Base-by-base conservation (phyloP, 2,888 invertebrate genomes). In the Machimus atricapillus region DNA sequence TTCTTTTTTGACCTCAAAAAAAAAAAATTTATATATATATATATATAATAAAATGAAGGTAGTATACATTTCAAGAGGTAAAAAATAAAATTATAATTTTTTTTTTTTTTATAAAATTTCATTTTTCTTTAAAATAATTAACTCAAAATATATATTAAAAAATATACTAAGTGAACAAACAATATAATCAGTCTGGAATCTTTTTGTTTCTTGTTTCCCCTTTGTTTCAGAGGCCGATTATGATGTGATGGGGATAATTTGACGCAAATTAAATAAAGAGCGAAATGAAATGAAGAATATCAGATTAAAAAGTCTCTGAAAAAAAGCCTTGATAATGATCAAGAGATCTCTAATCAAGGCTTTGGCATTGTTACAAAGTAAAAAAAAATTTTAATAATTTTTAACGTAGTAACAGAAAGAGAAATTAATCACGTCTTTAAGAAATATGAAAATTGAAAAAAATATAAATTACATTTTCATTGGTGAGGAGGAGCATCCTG, bases 211-310 rank as follows among this genome's bases (percentile, higher is more conserved):
- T 92, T 92, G 92, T 90, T 90, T 93, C 93, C 93, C 93, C 93
- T 93, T 92, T 94, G 95, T 94, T 96, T 96, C 96, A 96, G 96
- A 96, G 96, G 96, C 96, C 96, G 96, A 95, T 96, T 91, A 91
- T 92, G 96, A 92, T 92, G 96, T 95, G 95, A 94, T 92, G 92
- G 92, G 92, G 92, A 92, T 92, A 92, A 74, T 40, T 66, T 74
- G 74, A 85, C 73, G 74, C 74, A 31, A 83, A 74, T 85, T 40
- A 66, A 58, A 58, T 14, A 43, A 79, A n/a, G 46, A 46, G 23
- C 40, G 19, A 46, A 46, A 46, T 46, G 43, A 46, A 23, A 23
- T 37, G 8, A 14, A 82, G 34, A 52, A 82, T 31, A 82, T 34
- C 40, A 40, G 40, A 40, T 19, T 79, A 37, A 5, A 76, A 74